phyloP scores from a whole-genome alignment of 2,888 invertebrate genomes.

The Latrodectus elegans region DNA sequence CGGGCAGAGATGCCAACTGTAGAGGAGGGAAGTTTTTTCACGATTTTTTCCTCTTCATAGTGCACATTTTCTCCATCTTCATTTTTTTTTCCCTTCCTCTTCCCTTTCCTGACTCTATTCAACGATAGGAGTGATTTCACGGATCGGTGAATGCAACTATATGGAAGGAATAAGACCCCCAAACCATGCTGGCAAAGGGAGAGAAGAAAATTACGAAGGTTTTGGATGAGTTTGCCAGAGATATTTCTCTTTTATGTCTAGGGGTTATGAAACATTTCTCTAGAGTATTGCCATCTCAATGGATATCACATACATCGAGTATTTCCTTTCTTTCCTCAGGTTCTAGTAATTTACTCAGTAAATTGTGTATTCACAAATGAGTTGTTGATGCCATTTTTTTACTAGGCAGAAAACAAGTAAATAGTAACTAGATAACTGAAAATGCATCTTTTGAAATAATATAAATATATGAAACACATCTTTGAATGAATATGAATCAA shows the following conservation, averaged over 20 bases:
- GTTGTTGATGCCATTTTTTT: too few species aligned
- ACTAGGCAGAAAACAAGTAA: too few species aligned
- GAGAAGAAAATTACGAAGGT: slow-evolving; percentile 53
- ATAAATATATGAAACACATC: too few species aligned
- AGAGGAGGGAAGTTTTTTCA: slow-evolving; percentile 13
- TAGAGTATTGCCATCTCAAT: slow-evolving; percentile 17
- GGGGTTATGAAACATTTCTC: slow-evolving; percentile 49
- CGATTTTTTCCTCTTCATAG: not conserved
- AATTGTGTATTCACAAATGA: too few species aligned
- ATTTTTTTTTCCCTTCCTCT: not conserved
- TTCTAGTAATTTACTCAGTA: too few species aligned
- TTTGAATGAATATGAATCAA: too few species aligned
- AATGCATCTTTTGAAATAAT: too few species aligned
- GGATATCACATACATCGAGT: not conserved
- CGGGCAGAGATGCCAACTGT: slow-evolving; percentile 3
- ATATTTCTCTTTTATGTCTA: slow-evolving; percentile 7
- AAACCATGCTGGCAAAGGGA: not conserved
- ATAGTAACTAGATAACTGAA: too few species aligned
- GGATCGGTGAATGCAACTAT: slow-evolving; percentile 39
- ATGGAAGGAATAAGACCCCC: slow-evolving; percentile 24
- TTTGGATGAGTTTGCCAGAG: slow-evolving; percentile 26
- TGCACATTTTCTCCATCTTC: slow-evolving; percentile 22
- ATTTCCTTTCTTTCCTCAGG: too few species aligned
- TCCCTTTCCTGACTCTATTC: slow-evolving; percentile 29
- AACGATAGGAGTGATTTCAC: slow-evolving; percentile 48